phyloP scores from a whole-genome alignment of 1,140 invertebrate genomes.

The Rhyacophila brunnea region DNA sequence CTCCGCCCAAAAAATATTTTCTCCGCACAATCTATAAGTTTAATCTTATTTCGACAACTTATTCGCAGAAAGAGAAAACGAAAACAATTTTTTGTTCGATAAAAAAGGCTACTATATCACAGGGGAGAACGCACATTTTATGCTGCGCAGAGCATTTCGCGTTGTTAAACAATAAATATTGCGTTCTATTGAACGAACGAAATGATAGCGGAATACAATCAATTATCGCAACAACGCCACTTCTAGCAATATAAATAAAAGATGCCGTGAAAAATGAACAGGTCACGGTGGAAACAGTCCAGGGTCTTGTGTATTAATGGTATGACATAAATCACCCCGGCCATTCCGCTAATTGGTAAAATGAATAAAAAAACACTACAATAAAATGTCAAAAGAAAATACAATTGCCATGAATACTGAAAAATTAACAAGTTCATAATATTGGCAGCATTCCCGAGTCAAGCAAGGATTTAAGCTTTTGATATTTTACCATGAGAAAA shows the following conservation, averaged over 20 bases:
- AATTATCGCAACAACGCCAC: constrained; percentile 22
- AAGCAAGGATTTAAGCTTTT: background rate
- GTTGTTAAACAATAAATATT: constrained; percentile 31
- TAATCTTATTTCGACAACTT: constrained; percentile 18
- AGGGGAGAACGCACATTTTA: constrained; percentile 8
- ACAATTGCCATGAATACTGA: background rate
- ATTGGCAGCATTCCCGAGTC: constrained; percentile 17
- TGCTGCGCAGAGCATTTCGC: constrained; percentile 8
- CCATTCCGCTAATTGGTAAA: constrained; percentile 31
- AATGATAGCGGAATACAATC: constrained; percentile 26
- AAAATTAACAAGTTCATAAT: constrained; percentile 23
- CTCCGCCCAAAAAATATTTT: constrained; percentile 6
- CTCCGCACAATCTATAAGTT: constrained; percentile 5
- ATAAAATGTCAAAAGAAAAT: constrained; percentile 3
- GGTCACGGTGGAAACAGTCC: constrained; percentile 16
- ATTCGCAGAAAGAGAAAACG: background rate
- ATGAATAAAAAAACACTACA: constrained; percentile 23
- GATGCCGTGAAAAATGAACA: constrained; percentile 27
- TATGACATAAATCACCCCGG: constrained; percentile 24
- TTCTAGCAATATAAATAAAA: constrained; percentile 32
- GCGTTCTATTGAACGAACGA: constrained; percentile 20
- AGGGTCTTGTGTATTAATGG: constrained; percentile 23
- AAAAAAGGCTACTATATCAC: constrained; percentile 3
- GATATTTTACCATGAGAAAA: no score
- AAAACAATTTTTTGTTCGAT: background rate